Evolutionary conservation across 2,797 vertebrate genomes (phyloP), one percentile per base, ranked within the genome.

Genomic region (Coregonus suidteri): DNA sequence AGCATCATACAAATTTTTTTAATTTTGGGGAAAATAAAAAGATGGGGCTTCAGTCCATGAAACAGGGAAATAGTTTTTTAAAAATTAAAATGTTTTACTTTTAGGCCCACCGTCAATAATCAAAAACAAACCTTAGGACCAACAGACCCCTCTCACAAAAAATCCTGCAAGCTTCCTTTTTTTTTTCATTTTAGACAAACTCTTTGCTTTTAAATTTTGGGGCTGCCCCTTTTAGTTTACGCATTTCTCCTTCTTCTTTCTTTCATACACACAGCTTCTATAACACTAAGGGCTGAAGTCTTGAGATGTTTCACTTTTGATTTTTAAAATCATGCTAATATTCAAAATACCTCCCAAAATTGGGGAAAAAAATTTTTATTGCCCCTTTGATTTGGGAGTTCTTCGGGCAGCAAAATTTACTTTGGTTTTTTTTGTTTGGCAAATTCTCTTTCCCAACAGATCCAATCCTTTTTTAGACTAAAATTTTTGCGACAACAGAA

Each of bases 1-100:
- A 78, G 84, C 86, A 88, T 89, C 88, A 90, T 92, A 90, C 87
- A 80, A 84, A 87, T 87, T 84, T 75, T 89, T 84, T n/a, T n/a
- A n/a, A n/a, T n/a, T n/a, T n/a, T n/a, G 80, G 80, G 53, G 88
- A 91, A 89, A 89, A 88, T 80, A 78, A n/a, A n/a, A n/a, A n/a
- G n/a, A n/a, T n/a, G n/a, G n/a, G n/a, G n/a, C n/a, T n/a, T n/a
- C n/a, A n/a, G 69, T 83, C 80, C 76, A 87, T 85, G 85, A 86
- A 85, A 84, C 80, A 79, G 64, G 83, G 79, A 81, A 30, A 53
- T 47, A 14, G 5, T 31, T n/a, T n/a, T n/a, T n/a, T n/a, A 18
- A 70, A 25, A 16, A n/a, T 62, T 59, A 6, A 67, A 54, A 69
- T 67, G 78, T 79, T 86, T 76, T 18, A 16, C 16, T 69, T 35